Evolutionary conservation across 2,888 invertebrate species (phyloP).

Genomic region (Andrena trimmerana): DNA sequence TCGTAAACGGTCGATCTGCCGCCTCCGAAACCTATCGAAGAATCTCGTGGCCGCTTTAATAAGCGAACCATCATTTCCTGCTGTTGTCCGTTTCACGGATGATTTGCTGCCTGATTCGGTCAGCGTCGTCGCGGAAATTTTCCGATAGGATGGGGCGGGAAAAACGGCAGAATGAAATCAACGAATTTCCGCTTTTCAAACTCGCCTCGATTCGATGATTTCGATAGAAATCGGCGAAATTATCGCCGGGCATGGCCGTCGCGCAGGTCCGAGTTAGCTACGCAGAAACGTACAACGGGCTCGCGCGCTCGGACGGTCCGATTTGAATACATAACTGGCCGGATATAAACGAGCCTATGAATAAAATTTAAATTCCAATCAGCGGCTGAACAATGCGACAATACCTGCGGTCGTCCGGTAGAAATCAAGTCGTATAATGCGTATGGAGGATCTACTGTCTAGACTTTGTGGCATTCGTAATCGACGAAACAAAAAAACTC

Average conservation of each 20-base stretch:
- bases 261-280: conserved; percentile 41
- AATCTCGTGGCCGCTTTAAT: background rate
- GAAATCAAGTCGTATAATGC: conserved; percentile 66
- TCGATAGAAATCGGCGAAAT: conserved; percentile 64
- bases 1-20: background rate
- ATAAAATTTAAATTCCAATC: conserved; percentile 85
- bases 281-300: conserved; percentile 56
- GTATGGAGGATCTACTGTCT: conserved; percentile 39
- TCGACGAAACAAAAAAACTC: conserved; percentile 15
- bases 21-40: background rate
- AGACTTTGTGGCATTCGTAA: conserved; percentile 40
- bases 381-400: conserved; percentile 80
- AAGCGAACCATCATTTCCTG: conserved; percentile 13
- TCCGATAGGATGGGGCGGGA: background rate
- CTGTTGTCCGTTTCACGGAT: conserved; percentile 19
- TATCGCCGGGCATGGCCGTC: conserved; percentile 39
- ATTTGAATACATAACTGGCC: conserved; percentile 84
- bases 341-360: conserved; percentile 84
- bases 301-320: conserved; percentile 70
- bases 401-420: conserved; percentile 69
- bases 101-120: conserved; percentile 15
- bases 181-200: conserved; percentile 53
- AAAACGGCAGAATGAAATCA: conserved; percentile 36
- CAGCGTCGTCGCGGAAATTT: conserved; percentile 22
- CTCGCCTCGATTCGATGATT: conserved; percentile 56